Evolutionary conservation across 92 coral and sea anemone genomes (phyloP), one percentile per base, ranked within the genome.

Genomic region (Isaurus tuberculatus): DNA sequence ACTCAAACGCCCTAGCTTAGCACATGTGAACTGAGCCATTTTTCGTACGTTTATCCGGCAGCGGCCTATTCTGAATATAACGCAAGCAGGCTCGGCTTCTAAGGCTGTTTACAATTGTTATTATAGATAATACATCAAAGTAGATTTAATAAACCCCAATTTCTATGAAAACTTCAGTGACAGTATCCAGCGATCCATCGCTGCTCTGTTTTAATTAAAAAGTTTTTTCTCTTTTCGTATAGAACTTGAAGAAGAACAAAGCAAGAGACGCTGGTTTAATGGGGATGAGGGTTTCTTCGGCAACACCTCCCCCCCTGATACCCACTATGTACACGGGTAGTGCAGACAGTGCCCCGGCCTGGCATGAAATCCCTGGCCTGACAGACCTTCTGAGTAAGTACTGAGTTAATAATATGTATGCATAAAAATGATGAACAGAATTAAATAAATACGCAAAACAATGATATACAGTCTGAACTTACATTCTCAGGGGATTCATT

Each of bases 261-360:
- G 75, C 79, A 32, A 13, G 31, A 10, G 44, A 3, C 33, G 72
- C 83, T 31, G 44, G 34, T 71, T 2, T 27, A 42, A 25, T 37
- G n/a, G 95, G 98, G 15, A 91, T 94, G 92, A 89, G 98, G 73
- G 57, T 94, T n/a, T 84, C 92, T 0, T 91, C 98, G 36, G 95
- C 95, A 0, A 89, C 98, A 4, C 98, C 98, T 1, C 98, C 98
- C 25, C 96, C 96, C 0, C 51, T 90, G 17, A 61, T 64, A 33
- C 80, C 85, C 23, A 6, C 16, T 13, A 58, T 65, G 36, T 40
- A 71, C 72, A 64, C 33, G 49, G 58, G 68, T 20, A 13, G 70
- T 27, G 60, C 84, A 68, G 67, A 29, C 60, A n/a, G 79, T 43
- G 4, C 82, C 15, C 53, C 53, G 5, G 26, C 25, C 22, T 77